These are phyloP conservation scores for Leptura quadrifasciata DNA, from an alignment of 2,888 invertebrate species.

Conservation along the genomic window DNA sequence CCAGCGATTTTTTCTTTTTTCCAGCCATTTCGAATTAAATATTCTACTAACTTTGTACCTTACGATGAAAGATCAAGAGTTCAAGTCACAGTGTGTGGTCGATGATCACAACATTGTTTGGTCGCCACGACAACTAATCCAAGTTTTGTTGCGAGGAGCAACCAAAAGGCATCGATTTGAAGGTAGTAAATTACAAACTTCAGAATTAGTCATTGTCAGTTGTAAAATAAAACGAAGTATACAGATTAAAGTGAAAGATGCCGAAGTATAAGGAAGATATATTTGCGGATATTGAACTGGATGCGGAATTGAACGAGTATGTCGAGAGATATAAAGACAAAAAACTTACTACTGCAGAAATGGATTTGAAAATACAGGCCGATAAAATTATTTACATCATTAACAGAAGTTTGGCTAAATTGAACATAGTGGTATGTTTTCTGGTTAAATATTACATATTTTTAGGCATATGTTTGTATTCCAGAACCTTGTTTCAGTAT, in stretches of 20 bases:
- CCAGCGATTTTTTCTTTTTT: constrained; percentile 82
- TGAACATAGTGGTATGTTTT: constrained; percentile 70
- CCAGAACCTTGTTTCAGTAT: no score
- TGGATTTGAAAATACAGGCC: constrained; percentile 77
- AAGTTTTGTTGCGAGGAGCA: neutral
- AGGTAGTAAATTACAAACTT: neutral
- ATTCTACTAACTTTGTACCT: neutral
- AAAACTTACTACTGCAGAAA: constrained; percentile 60
- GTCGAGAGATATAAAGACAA: constrained; percentile 48
- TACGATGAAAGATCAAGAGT: neutral
- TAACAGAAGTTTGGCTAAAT: constrained; percentile 74
- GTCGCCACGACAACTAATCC: neutral
- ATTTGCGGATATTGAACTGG: constrained; percentile 31
- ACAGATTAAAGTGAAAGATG: constrained; percentile 31
- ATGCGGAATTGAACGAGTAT: constrained; percentile 44
- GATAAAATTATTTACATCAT: constrained; percentile 76
- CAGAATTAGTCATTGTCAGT: neutral
- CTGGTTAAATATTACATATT: neutral
- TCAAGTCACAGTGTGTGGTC: neutral
- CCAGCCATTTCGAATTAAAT: constrained; percentile 67
- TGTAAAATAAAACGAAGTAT: neutral
- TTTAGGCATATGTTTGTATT: neutral
- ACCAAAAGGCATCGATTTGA: neutral
- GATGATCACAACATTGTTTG: neutral
- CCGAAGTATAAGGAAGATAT: constrained; percentile 32